Evolutionary conservation across 2,888 invertebrate species (phyloP).

Genomic region (Ichneumoninae sp.): DNA sequence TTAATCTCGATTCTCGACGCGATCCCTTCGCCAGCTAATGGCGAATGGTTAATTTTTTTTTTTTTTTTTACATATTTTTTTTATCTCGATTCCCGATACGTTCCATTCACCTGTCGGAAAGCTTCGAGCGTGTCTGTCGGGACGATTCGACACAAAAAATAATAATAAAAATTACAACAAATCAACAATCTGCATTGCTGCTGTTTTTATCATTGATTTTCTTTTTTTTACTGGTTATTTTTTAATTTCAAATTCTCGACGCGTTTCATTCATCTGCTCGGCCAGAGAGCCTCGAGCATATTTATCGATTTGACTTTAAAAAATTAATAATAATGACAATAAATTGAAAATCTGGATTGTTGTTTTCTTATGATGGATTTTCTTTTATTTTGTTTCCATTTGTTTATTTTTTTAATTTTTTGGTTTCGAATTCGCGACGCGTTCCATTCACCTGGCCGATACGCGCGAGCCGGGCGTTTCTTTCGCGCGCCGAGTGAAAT

Average conservation of each 20-base stretch:
- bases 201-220: too few species aligned
- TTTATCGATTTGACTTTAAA: neutral
- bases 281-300: neutral
- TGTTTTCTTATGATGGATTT: neutral
- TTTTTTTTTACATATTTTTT: neutral
- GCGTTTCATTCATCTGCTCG: too few species aligned
- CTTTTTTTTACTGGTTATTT: too few species aligned
- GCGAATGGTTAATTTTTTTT: too few species aligned
- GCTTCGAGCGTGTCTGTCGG: neutral
- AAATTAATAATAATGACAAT: neutral
- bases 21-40: too few species aligned
- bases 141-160: neutral
- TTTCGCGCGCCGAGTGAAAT: neutral
- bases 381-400: too few species aligned
- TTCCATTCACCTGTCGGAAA: too few species aligned
- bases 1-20: neutral
- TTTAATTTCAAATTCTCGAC: neutral
- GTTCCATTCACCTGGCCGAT: neutral
- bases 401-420: neutral
- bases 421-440: neutral
- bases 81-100: neutral
- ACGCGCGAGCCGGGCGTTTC: constrained; percentile 6
- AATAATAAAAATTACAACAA: too few species aligned
- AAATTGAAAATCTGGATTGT: neutral
- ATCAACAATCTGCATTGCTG: neutral